Evolutionary conservation across 2,113 vertebrate genomes (phyloP).

Genomic region (Siniperca chuatsi): DNA sequence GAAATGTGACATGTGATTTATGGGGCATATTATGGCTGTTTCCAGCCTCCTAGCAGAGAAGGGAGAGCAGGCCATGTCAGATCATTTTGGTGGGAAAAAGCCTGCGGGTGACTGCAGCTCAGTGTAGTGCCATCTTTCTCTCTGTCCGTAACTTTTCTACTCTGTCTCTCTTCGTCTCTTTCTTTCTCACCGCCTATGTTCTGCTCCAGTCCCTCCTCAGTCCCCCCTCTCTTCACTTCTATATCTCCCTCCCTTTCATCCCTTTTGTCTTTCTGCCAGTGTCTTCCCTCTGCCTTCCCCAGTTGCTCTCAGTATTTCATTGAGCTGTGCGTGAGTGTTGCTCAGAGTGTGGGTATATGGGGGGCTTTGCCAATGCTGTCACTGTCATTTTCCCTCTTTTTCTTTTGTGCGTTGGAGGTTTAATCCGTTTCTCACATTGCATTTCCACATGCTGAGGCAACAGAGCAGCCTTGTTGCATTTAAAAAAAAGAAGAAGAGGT

Average conservation of each 20-base stretch:
- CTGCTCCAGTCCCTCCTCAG: conserved; percentile 37
- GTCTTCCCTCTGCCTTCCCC: conserved; percentile 23
- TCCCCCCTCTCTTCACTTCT: conserved; percentile 24
- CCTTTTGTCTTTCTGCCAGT: conserved; percentile 30
- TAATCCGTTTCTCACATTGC: conserved; percentile 74
- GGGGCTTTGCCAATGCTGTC: conserved; percentile 44
- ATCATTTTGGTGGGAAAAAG: conserved; percentile 61
- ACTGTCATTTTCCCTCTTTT: conserved; percentile 56
- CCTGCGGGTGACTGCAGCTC: conserved; percentile 58
- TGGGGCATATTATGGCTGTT: conserved; percentile 69
- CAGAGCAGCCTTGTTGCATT: conserved; percentile 42
- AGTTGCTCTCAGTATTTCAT: conserved; percentile 54
- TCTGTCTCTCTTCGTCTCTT: conserved; percentile 43
- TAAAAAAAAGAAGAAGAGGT: conserved; percentile 9
- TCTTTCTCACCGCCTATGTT: conserved; percentile 30
- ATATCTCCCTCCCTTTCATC: conserved; percentile 39
- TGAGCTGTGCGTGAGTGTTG: conserved; percentile 43
- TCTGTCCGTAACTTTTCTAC: conserved; percentile 51
- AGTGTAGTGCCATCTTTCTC: conserved; percentile 38
- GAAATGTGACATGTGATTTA: conserved; percentile 76
- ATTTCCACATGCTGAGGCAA: conserved; percentile 69
- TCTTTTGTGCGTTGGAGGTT: conserved; percentile 62
- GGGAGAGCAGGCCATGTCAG: conserved; percentile 57
- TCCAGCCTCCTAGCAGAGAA: conserved; percentile 55
- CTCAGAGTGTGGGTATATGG: conserved; percentile 50